Conservation (phyloP, 2,888 invertebrate genomes). For the Blomia tropicalis region DNA sequence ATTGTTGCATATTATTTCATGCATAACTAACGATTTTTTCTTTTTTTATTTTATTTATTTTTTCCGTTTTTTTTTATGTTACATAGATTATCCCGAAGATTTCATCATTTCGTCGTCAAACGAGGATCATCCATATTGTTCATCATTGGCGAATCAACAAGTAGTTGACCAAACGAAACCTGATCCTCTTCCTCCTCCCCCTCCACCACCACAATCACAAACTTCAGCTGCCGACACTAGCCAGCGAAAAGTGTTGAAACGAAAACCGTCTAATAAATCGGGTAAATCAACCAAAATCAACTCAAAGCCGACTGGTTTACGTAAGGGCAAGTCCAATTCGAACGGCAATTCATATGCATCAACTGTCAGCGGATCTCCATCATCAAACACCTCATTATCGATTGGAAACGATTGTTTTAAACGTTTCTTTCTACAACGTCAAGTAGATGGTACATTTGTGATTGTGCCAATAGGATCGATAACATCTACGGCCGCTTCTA, state of each 20-base stretch:
- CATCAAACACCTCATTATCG: background rate
- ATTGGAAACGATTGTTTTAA: background rate
- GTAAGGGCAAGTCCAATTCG: background rate
- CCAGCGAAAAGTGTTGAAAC: background rate
- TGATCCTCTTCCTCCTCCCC: background rate
- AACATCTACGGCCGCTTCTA: background rate
- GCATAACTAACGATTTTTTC: too few species aligned
- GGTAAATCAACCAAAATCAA: background rate
- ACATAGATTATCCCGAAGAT: background rate
- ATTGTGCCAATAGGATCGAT: background rate
- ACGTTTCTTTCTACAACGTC: conserved; percentile 5
- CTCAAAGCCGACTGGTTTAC: background rate
- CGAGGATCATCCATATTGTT: background rate
- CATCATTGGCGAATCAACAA: background rate
- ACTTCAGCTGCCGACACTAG: background rate
- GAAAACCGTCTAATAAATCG: background rate
- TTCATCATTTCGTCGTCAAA: background rate
- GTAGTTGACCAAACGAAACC: background rate
- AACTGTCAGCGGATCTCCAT: background rate
- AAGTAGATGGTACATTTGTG: background rate
- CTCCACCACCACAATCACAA: background rate
- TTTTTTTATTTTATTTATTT: too few species aligned
- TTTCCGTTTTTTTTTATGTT: too few species aligned
- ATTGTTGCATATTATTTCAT: too few species aligned
- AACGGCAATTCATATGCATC: background rate